A percentile compares a stretch with the other conserved stretches of the same genome.
These are phyloP conservation scores for Ladona fulva DNA, from an alignment of 1,140 invertebrate genomes.

Conservation along the genomic window DNA sequence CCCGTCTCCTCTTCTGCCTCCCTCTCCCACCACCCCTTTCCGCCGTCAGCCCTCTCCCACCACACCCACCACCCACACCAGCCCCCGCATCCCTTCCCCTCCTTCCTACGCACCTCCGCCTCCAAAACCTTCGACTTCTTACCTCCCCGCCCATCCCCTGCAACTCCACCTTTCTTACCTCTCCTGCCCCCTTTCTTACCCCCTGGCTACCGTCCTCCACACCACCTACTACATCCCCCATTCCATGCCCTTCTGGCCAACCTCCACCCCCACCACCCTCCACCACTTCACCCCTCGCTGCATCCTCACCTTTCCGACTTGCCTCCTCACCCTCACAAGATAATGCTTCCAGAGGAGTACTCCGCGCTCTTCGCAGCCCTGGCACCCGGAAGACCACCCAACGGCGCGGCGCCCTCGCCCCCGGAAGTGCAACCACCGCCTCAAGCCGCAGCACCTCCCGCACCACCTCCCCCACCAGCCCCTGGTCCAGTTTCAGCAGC, in stretches of 20 bases:
- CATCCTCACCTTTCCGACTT: not conserved
- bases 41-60: slow-evolving; percentile 37
- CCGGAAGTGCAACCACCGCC: slow-evolving; percentile 19
- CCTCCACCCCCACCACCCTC: not conserved
- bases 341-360: not conserved
- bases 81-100: slow-evolving; percentile 38
- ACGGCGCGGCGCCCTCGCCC: slow-evolving; percentile 19
- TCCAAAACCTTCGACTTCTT: not conserved
- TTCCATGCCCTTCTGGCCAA: not conserved
- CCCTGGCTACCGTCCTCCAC: slow-evolving; percentile 24
- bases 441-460: slow-evolving; percentile 33
- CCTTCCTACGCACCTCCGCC: slow-evolving; percentile 43
- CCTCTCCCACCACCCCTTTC: slow-evolving; percentile 33
- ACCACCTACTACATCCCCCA: slow-evolving; percentile 19
- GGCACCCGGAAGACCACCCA: not conserved
- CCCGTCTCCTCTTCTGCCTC: slow-evolving; percentile 19
- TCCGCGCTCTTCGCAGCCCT: slow-evolving; percentile 18
- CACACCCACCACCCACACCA: not conserved
- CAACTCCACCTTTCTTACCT: slow-evolving; percentile 47
- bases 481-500: slow-evolving; percentile 31
- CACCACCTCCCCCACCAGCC: slow-evolving; percentile 39
- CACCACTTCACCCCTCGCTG: not conserved
- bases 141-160: slow-evolving; percentile 30
- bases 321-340: not conserved
- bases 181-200: slow-evolving; percentile 28